A percentile compares a stretch with the other conserved stretches of the same genome.
phyloP scores from a whole-genome alignment of 2,113 vertebrate species.

The Leucosticte australis region DNA sequence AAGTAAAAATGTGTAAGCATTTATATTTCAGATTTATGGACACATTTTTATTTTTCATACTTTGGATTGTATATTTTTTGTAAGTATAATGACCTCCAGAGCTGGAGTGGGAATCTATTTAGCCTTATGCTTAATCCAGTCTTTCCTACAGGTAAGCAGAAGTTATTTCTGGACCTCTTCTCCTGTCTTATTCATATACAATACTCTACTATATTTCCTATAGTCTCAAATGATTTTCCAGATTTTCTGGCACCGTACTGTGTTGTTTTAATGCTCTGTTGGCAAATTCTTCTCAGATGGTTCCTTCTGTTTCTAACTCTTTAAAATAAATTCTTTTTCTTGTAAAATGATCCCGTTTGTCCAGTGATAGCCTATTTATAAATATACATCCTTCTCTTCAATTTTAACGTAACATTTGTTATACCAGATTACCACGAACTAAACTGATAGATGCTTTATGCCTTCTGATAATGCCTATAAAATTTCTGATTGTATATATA shows the following conservation, averaged over 20 bases:
- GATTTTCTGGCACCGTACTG: background rate
- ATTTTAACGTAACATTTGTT: background rate
- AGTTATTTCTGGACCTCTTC: conserved; percentile 28
- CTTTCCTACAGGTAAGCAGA: background rate
- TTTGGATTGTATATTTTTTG: background rate
- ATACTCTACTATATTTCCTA: background rate
- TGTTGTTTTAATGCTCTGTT: background rate
- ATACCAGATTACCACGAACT: background rate
- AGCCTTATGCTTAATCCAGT: background rate
- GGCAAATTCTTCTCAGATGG: background rate
- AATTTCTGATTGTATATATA: background rate
- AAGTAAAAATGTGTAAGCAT: background rate
- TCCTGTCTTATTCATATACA: background rate
- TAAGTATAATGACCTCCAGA: background rate
- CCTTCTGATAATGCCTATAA: background rate
- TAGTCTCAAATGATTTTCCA: background rate
- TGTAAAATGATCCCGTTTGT: background rate
- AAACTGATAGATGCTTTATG: background rate
- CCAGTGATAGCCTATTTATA: background rate
- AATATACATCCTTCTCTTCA: background rate
- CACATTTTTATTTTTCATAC: background rate
- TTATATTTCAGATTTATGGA: background rate
- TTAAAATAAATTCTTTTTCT: background rate
- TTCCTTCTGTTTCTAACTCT: background rate
- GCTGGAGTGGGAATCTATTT: background rate